phyloP scores from a whole-genome alignment of 2,113 vertebrate species.

The Paramormyrops kingsleyae region DNA sequence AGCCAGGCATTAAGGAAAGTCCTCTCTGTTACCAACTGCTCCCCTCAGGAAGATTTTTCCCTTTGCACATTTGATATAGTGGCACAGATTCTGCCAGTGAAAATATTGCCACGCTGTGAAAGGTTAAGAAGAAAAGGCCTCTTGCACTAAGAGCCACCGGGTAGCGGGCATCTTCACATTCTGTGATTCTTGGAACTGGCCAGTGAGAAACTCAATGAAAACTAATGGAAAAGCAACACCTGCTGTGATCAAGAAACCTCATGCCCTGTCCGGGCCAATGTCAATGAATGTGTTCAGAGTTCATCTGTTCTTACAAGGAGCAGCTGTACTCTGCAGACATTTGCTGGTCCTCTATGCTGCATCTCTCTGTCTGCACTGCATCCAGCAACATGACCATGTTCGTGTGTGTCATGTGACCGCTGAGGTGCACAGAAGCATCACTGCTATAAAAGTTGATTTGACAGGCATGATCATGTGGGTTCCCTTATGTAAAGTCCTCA shows the following conservation, averaged over 20 bases:
- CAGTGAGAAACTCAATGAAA: constrained; percentile 14
- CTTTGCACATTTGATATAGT: constrained; percentile 12
- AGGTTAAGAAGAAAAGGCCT: background rate
- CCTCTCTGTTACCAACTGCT: constrained; percentile 11
- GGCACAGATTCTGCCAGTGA: constrained; percentile 18
- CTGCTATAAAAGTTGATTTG: background rate
- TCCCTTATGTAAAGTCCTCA: background rate
- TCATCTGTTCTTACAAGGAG: background rate
- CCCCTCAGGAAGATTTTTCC: constrained; percentile 31
- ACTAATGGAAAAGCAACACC: constrained; percentile 26
- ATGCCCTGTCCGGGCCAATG: constrained; percentile 2
- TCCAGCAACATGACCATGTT: background rate
- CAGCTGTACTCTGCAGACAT: constrained; percentile 19
- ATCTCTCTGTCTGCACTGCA: background rate
- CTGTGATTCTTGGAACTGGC: constrained; percentile 11
- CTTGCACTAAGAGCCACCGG: background rate
- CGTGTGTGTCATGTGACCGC: background rate
- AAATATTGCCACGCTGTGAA: constrained; percentile 22
- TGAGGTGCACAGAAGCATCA: background rate
- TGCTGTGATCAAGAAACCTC: constrained; percentile 15
- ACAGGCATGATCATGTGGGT: background rate
- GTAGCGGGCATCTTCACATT: constrained; percentile 3
- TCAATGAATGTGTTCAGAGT: background rate
- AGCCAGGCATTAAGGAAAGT: constrained; percentile 25
- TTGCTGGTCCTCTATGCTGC: background rate